Percentiles rank a stretch among this genome's conserved stretches.
Conservation (phyloP, 2,797 vertebrate genomes). For the Scarus forsteni region DNA sequence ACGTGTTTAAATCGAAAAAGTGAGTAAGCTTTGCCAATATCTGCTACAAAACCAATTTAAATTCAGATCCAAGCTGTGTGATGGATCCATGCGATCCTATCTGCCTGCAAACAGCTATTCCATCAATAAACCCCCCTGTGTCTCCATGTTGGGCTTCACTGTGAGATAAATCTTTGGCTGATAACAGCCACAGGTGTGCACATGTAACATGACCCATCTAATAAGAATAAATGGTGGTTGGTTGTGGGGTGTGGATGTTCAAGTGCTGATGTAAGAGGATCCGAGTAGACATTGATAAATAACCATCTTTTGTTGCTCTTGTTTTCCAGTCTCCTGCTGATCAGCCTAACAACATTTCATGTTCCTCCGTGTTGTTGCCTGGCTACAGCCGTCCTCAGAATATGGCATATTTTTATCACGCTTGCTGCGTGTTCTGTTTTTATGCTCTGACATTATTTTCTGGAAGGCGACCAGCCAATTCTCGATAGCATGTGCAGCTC, state of each 20-base stretch:
- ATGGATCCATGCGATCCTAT: slow-evolving; percentile 1
- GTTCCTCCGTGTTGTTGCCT: slow-evolving; percentile 47
- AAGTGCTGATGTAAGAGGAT: slow-evolving; percentile 16
- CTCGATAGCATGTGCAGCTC: slow-evolving; percentile 15
- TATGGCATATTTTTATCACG: slow-evolving; percentile 40
- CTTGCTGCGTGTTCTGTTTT: slow-evolving; percentile 35
- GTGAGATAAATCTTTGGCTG: slow-evolving; percentile 4
- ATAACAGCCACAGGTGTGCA: slow-evolving; percentile 3
- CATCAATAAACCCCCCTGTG: slow-evolving; percentile 9
- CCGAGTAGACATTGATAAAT: slow-evolving; percentile 17
- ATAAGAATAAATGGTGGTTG: slow-evolving; percentile 21
- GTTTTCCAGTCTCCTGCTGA: slow-evolving; percentile 36
- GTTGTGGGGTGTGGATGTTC: slow-evolving; percentile 14
- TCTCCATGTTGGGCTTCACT: neutral
- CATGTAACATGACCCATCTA: slow-evolving; percentile 8
- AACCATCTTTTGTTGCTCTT: slow-evolving; percentile 22
- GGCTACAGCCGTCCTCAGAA: slow-evolving; percentile 41
- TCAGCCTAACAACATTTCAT: slow-evolving; percentile 19
- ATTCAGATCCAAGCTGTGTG: slow-evolving; percentile 1
- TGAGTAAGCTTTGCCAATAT: neutral
- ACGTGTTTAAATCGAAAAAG: neutral
- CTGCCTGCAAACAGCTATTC: neutral
- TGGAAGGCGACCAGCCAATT: slow-evolving; percentile 12
- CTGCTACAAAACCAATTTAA: neutral
- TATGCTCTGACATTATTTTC: slow-evolving; percentile 10